Percentiles rank a stretch among this genome's conserved stretches.
These are phyloP conservation scores for Chrysomela aeneicollis DNA, from an alignment of 2,888 invertebrate genomes.

Conservation along the genomic window DNA sequence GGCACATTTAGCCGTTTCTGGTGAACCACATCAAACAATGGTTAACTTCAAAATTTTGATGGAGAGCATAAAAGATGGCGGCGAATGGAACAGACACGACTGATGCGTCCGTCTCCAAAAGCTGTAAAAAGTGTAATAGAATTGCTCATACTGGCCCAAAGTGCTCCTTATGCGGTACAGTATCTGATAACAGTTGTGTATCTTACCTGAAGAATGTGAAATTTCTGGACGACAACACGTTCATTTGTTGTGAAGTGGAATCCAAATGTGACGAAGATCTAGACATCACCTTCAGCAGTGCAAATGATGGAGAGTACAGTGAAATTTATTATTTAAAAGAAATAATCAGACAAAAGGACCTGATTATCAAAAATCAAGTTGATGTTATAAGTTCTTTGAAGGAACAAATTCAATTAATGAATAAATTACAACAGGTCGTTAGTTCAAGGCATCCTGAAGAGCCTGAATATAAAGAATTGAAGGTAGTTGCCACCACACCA, in stretches of 20 bases:
- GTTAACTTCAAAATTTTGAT: no score
- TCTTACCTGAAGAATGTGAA: background rate
- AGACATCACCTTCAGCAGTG: background rate
- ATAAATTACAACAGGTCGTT: conserved; percentile 3
- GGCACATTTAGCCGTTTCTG: no score
- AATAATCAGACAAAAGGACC: conserved; percentile 4
- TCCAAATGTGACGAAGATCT: background rate
- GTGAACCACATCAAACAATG: no score
- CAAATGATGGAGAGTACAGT: background rate
- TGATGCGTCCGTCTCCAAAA: background rate
- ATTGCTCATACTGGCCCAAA: conserved; percentile 2
- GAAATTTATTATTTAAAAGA: conserved; percentile 1
- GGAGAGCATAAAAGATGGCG: no score
- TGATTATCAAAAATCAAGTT: background rate
- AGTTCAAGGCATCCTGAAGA: conserved; percentile 1
- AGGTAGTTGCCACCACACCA: background rate
- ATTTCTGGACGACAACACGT: conserved; percentile 11
- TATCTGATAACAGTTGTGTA: background rate
- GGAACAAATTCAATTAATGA: conserved; percentile 6
- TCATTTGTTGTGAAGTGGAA: background rate
- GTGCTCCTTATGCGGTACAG: no score
- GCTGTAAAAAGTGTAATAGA: background rate
- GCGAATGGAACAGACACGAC: conserved; percentile 4
- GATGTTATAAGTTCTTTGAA: background rate
- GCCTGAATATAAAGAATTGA: background rate